Conservation (phyloP, 2,113 vertebrate species). For the Calyptommatus sinebrachiatus region DNA sequence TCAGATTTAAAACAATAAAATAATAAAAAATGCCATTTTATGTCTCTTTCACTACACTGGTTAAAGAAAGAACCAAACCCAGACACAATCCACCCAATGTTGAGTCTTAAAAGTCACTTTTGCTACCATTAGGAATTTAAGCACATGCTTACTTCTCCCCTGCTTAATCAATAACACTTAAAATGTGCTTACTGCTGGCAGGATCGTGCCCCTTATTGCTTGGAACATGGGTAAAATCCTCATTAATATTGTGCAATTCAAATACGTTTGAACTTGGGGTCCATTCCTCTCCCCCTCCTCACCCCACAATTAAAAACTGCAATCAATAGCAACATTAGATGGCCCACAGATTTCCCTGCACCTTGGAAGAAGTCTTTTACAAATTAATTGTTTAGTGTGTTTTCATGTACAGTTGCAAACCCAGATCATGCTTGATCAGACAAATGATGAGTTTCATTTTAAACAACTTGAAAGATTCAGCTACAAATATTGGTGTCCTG, state of each 20-base stretch:
- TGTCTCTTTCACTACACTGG: neutral
- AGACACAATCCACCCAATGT: neutral
- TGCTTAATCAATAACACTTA: neutral
- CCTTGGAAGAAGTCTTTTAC: constrained; percentile 58
- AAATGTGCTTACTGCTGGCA: neutral
- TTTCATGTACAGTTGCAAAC: constrained; percentile 19
- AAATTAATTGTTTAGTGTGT: constrained; percentile 3
- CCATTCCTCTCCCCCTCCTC: neutral
- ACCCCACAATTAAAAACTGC: constrained; percentile 42
- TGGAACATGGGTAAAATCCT: neutral
- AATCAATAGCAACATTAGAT: constrained; percentile 59
- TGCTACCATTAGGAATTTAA: neutral
- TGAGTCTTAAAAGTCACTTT: neutral
- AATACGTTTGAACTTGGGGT: neutral
- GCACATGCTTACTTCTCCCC: neutral
- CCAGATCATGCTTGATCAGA: constrained; percentile 50
- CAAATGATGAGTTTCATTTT: constrained; percentile 37
- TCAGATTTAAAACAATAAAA: constrained; percentile 45
- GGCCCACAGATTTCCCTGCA: constrained; percentile 58
- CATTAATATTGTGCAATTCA: neutral
- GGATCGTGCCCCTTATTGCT: neutral
- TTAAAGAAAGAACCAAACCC: constrained; percentile 38
- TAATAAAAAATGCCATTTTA: no score
- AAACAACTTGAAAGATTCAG: neutral
- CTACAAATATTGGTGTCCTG: rapidly evolving